Evolutionary conservation across 1,140 invertebrate genomes (phyloP).

Genomic region (Euglossa dilemma): DNA sequence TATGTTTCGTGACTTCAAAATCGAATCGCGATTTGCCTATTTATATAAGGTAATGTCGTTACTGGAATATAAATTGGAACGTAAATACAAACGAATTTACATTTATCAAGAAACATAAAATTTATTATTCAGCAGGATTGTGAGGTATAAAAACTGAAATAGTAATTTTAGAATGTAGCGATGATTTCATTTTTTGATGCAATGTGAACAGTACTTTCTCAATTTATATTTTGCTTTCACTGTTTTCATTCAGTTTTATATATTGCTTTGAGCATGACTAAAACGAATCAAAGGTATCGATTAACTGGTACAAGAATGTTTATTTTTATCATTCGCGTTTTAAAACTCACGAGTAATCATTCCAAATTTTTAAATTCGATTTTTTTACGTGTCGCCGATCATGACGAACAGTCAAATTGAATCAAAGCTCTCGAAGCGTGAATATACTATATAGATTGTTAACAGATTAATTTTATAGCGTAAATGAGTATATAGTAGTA

Average conservation of each 20-base stretch:
- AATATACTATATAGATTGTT: conserved; percentile 3
- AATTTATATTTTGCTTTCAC: conserved; percentile 3
- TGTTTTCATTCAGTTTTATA: neutral
- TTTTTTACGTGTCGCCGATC: neutral
- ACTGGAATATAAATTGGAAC: neutral
- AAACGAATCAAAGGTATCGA: conserved; percentile 5
- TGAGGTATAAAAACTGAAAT: neutral
- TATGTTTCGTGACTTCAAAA: neutral
- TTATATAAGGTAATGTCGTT: neutral
- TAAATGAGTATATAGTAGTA: conserved; percentile 6
- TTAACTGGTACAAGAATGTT: neutral
- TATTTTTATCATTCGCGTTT: neutral
- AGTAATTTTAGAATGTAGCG: neutral
- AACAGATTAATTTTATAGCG: neutral
- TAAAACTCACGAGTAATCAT: neutral
- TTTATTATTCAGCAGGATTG: neutral
- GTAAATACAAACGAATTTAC: neutral
- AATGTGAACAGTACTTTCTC: neutral
- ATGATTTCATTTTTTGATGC: conserved; percentile 12
- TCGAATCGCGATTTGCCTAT: neutral
- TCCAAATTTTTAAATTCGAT: neutral
- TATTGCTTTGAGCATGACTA: neutral
- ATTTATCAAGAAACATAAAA: neutral
- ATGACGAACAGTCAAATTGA: conserved; percentile 2
- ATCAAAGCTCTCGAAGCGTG: neutral